Conservation (phyloP, 2,888 invertebrate species). For the Drosophila peninsularis region DNA sequence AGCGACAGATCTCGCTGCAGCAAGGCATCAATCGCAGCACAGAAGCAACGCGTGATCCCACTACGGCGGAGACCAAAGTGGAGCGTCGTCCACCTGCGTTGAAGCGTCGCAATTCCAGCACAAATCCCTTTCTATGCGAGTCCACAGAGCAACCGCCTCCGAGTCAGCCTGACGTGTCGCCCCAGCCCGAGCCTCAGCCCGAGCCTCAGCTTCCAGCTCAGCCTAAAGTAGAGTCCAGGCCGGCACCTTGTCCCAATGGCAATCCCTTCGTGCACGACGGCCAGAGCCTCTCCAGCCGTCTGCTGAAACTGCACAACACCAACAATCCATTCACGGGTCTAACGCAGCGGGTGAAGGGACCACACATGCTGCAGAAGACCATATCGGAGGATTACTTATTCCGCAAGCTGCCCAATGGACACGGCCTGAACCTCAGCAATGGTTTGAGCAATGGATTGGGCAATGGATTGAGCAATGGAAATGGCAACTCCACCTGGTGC, state of each 20-base stretch:
- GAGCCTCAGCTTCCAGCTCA: neutral
- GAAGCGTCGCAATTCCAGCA: constrained; percentile 79
- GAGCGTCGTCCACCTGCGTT: constrained; percentile 56
- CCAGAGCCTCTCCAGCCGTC: constrained; percentile 71
- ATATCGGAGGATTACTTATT: constrained; percentile 84
- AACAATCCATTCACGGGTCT: constrained; percentile 80
- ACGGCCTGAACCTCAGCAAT: constrained; percentile 29
- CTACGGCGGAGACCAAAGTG: neutral
- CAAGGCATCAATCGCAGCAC: constrained; percentile 59
- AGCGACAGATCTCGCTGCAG: constrained; percentile 80
- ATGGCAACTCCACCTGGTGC: constrained; percentile 74
- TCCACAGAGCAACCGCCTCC: constrained; percentile 56
- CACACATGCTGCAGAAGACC: constrained; percentile 84
- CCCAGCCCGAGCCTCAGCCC: neutral
- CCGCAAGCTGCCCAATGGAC: constrained; percentile 71
- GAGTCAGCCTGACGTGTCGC: constrained; percentile 7
- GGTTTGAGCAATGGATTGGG: constrained; percentile 15
- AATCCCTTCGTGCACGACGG: constrained; percentile 64
- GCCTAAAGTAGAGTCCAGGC: neutral
- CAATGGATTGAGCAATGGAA: constrained; percentile 23
- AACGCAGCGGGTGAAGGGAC: constrained; percentile 81
- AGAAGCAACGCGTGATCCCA: constrained; percentile 13
- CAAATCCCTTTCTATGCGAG: constrained; percentile 82
- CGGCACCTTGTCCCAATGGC: constrained; percentile 45
- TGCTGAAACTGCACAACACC: constrained; percentile 69